phyloP scores from a whole-genome alignment of 2,113 vertebrate genomes.

The Zosterops pallidus region DNA sequence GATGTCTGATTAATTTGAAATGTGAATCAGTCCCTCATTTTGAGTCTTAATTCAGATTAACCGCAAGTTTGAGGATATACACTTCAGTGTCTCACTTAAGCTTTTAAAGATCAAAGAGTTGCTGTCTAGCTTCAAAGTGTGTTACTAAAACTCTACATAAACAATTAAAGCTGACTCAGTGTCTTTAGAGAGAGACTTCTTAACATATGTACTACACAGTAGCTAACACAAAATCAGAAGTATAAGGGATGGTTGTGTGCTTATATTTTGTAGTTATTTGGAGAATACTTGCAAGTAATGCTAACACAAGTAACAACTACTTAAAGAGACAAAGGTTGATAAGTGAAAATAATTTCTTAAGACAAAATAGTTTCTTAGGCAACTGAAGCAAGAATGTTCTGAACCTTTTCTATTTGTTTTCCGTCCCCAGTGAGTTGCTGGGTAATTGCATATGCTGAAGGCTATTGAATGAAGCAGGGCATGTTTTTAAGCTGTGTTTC shows the following conservation, averaged over 20 bases:
- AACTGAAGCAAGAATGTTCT: background rate
- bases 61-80: background rate
- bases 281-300: background rate
- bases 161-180: conserved; percentile 22
- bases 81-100: background rate
- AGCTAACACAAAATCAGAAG: background rate
- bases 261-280: background rate
- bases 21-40: background rate
- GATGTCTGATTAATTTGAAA: conserved; percentile 20
- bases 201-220: background rate
- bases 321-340: background rate
- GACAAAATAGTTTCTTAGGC: background rate
- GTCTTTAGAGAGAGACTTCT: background rate
- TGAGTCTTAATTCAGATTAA: conserved; percentile 54
- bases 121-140: conserved; percentile 28
- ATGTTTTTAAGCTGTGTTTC: background rate
- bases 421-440: background rate
- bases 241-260: background rate
- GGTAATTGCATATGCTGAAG: background rate
- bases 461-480: background rate
- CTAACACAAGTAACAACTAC: background rate
- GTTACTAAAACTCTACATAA: conserved; percentile 9
- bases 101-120: conserved; percentile 48
- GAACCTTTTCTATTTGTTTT: conserved; percentile 23
- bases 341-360: background rate